These are phyloP conservation scores for Parauchenoglanis punctatus DNA, from an alignment of 2,797 vertebrate genomes.

Conservation along the genomic window DNA sequence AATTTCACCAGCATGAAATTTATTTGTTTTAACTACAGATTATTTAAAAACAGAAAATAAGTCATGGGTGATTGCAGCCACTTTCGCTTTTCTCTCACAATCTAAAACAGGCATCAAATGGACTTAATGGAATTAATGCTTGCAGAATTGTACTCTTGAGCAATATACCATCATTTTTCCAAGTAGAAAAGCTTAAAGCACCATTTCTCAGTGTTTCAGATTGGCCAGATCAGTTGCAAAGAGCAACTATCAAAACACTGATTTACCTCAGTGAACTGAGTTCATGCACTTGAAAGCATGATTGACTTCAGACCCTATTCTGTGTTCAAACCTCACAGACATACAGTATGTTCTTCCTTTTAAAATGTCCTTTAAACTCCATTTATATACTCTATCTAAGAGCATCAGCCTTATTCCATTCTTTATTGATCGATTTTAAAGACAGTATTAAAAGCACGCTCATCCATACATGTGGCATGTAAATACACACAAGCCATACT, in stretches of 20 bases:
- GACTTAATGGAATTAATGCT: background rate
- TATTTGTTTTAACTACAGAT: background rate
- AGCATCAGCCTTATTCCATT: background rate
- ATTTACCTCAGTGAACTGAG: background rate
- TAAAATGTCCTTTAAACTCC: background rate
- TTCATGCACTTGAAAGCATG: background rate
- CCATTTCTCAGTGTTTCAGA: background rate
- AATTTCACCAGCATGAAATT: slow-evolving; percentile 11
- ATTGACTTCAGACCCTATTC: slow-evolving; percentile 2
- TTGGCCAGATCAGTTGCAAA: background rate
- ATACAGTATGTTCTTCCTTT: background rate
- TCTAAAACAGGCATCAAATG: background rate
- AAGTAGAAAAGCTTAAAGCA: background rate
- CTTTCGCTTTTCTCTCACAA: background rate
- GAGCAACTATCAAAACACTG: background rate
- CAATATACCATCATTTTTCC: background rate
- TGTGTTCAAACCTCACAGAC: background rate
- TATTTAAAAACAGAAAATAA: background rate
- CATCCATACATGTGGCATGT: slow-evolving; percentile 16
- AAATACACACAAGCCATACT: slow-evolving; percentile 32
- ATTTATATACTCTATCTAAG: background rate
- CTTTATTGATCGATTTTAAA: slow-evolving; percentile 2
- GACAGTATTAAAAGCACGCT: background rate
- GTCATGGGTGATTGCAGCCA: background rate
- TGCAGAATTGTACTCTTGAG: background rate